Base-by-base conservation (phyloP, 2,797 vertebrate species). In the Melanotaenia maccullochi region DNA sequence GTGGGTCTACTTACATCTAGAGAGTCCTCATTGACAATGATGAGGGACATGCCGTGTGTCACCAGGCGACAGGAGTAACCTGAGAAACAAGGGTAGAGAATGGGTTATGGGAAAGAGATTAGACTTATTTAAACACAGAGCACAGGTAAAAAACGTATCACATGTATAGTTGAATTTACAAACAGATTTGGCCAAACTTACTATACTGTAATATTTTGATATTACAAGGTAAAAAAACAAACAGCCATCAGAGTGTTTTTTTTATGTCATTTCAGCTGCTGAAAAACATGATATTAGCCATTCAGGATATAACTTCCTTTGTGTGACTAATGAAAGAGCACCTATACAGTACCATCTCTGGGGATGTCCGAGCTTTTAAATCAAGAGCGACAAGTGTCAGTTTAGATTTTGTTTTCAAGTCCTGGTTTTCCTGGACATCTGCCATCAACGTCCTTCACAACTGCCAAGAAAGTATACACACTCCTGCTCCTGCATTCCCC, bases 1-100 rank as follows among this genome's bases (percentile, higher is more conserved):
- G 63, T 64, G 36, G 56, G 38, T 56, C 25, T 92, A 98, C 98
- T 99, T 94, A 99, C 97, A 63, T 99, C 98, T 81, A 99, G 91
- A 0, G 98, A 98, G 86, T 99, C 98, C 87, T 99, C 97, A 60
- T 99, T 99, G 91, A 99, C 91, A 28, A 98, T 93, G 91, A 99
- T 94, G 78, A 99, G 97, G 89, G 97, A 97, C 98, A 99, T 99
- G 82, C 94, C 97, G 79, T 99, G 97, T 47, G 98, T 96, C 77
- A 99, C 94, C 81, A 99, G 90, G 62, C 92, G 95, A 91, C 98
- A 99, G 68, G 98, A 98, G 81, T 99, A 99, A 72, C 97, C 98
- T 99, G 91, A 92, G 86, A 65, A 62, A 60, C 70, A 61, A 55
- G 1, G 66, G 79, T 13, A 32, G 51, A 38, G 56, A 12, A 47